phyloP scores from a whole-genome alignment of 2,797 vertebrate species.

The Mus caroli region DNA sequence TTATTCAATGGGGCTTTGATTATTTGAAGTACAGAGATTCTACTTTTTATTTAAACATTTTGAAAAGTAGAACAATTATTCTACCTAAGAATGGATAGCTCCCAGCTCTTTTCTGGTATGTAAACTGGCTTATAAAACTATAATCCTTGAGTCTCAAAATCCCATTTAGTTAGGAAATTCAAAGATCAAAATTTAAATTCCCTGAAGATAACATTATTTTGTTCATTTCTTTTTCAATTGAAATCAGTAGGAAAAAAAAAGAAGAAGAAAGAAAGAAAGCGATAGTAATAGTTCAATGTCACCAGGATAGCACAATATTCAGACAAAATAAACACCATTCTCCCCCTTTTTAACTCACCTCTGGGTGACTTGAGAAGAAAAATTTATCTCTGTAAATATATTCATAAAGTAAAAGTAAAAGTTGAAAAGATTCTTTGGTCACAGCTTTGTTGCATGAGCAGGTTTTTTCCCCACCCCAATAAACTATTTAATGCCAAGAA shows the following conservation, averaged over 20 bases:
- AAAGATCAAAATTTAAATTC: constrained; percentile 22
- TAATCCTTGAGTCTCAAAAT: constrained; percentile 32
- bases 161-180: background rate
- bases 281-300: background rate
- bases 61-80: background rate
- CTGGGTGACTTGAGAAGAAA: background rate
- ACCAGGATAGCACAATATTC: background rate
- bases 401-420: constrained; percentile 33
- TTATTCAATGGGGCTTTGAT: background rate
- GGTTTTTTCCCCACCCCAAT: constrained; percentile 25
- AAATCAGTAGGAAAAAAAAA: background rate
- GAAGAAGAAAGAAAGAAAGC: background rate
- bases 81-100: background rate
- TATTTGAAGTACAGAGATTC: background rate
- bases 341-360: background rate
- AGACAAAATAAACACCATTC: background rate
- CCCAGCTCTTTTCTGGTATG: background rate
- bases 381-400: constrained; percentile 18
- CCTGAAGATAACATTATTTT: background rate
- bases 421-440: constrained; percentile 14
- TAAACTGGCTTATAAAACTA: constrained; percentile 1
- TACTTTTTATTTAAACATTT: background rate
- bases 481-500: constrained; percentile 48
- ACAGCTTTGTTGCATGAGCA: constrained; percentile 27
- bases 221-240: constrained; percentile 9